phyloP scores from a whole-genome alignment of 2,797 vertebrate genomes.

The Syngnathus rostellatus region DNA sequence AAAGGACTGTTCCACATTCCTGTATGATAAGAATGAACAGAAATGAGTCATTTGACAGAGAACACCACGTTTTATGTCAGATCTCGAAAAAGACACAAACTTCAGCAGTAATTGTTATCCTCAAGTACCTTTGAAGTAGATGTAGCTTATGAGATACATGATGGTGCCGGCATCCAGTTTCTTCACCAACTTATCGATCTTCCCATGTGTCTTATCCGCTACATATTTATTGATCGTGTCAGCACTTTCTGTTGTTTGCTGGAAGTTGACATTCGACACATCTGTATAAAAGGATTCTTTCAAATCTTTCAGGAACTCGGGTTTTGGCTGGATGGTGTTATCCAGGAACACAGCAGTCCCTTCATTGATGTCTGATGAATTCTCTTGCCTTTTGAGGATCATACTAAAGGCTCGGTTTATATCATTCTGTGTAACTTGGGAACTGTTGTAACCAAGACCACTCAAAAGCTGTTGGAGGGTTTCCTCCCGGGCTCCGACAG shows the following conservation, averaged over 20 bases:
- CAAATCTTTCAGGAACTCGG: constrained; percentile 67
- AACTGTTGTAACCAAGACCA: constrained; percentile 71
- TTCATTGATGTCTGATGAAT: constrained; percentile 48
- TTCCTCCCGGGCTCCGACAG: constrained; percentile 74
- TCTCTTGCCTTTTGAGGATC: constrained; percentile 56
- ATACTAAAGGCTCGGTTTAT: constrained; percentile 72
- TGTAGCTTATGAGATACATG: constrained; percentile 80
- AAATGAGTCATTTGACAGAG: background rate
- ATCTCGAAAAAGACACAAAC: background rate
- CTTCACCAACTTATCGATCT: constrained; percentile 73
- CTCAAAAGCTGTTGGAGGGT: constrained; percentile 76
- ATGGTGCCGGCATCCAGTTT: constrained; percentile 64
- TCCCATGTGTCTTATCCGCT: constrained; percentile 74
- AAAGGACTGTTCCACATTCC: constrained; percentile 67
- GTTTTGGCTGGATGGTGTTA: constrained; percentile 51
- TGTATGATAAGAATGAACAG: constrained; percentile 21
- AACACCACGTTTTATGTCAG: background rate
- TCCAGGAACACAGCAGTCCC: constrained; percentile 76
- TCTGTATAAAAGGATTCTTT: constrained; percentile 73
- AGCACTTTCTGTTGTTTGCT: constrained; percentile 44
- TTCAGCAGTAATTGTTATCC: background rate
- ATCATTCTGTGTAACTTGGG: constrained; percentile 50
- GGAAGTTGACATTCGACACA: constrained; percentile 71
- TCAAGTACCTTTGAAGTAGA: constrained; percentile 80
- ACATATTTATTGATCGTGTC: constrained; percentile 77